A percentile compares a stretch with the other conserved stretches of the same genome.
Conservation (phyloP, 2,113 vertebrate species). For the Orcinus orca region DNA sequence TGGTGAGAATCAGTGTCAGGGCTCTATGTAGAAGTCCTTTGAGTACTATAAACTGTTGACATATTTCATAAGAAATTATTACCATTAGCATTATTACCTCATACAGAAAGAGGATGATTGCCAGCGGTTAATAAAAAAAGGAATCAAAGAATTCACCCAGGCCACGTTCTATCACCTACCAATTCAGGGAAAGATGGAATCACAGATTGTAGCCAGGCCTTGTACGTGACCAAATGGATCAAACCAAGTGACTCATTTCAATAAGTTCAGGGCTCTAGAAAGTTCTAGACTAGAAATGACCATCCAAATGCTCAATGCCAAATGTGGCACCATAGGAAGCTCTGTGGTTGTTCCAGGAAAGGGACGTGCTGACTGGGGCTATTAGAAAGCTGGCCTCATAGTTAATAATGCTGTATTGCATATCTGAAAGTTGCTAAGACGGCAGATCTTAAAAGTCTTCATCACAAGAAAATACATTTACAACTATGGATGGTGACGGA, state of each 20-base stretch:
- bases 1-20: background rate
- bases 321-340: background rate
- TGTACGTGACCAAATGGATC: background rate
- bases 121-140: background rate
- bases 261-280: background rate
- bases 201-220: background rate
- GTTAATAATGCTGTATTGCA: background rate
- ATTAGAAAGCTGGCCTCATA: background rate
- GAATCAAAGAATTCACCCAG: background rate
- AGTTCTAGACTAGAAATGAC: background rate
- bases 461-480: background rate
- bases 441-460: background rate
- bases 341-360: background rate
- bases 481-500: background rate
- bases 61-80: background rate
- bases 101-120: background rate
- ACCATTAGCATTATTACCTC: background rate
- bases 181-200: background rate
- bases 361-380: accelerated
- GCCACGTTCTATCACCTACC: background rate
- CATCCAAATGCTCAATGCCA: background rate
- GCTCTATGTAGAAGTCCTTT: background rate
- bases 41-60: background rate
- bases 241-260: background rate
- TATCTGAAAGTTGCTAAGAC: background rate